Conservation (phyloP, 2,113 vertebrate species). For the Charadrius vociferus region DNA sequence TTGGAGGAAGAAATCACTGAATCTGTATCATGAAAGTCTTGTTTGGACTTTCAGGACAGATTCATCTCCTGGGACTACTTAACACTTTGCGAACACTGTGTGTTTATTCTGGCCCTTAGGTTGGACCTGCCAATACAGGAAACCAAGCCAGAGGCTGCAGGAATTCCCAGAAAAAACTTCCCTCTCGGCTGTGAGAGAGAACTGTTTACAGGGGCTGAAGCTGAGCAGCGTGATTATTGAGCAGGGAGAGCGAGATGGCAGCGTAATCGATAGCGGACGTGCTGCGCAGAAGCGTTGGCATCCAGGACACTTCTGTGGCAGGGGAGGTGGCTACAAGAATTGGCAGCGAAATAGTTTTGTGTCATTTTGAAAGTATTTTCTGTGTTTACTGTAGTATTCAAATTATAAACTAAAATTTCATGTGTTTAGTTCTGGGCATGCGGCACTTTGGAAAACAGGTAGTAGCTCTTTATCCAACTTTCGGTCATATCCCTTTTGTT, state of each 20-base stretch:
- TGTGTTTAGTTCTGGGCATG: background rate
- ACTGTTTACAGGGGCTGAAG: background rate
- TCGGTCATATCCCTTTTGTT: too few species aligned
- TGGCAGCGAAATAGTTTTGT: background rate
- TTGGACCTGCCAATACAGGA: background rate
- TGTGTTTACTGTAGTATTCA: background rate
- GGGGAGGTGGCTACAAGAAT: background rate
- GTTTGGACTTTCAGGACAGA: background rate
- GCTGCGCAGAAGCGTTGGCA: background rate
- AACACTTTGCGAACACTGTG: background rate
- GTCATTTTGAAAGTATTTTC: background rate
- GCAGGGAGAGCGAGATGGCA: background rate
- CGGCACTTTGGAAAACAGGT: background rate
- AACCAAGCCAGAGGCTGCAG: background rate
- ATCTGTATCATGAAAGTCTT: background rate
- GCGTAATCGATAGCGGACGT: rapidly evolving
- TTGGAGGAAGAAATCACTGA: background rate
- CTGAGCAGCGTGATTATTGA: background rate
- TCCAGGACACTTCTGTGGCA: background rate
- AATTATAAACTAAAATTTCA: background rate
- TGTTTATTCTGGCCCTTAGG: background rate
- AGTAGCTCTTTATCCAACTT: too few species aligned
- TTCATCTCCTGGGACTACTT: background rate
- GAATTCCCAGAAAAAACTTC: background rate
- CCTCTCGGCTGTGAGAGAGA: background rate